Conservation (phyloP, 1,140 invertebrate genomes). For the Conus ventricosus region DNA sequence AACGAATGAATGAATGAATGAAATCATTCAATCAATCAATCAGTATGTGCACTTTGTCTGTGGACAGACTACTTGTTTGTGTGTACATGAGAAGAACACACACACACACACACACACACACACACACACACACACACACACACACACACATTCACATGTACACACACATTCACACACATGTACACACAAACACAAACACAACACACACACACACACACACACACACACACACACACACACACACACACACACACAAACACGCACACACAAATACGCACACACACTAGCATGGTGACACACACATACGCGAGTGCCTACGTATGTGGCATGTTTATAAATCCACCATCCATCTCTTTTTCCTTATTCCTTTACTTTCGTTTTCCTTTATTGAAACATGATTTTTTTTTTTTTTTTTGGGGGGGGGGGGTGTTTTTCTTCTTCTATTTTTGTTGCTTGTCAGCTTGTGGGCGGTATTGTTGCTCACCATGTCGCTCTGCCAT, state of each 20-base stretch:
- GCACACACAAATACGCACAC: constrained; percentile 6
- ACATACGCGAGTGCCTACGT: not conserved
- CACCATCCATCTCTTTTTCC: too few species aligned
- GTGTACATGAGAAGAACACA: not conserved
- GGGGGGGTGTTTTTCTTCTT: too few species aligned
- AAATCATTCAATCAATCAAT: too few species aligned
- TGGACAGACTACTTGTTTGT: not conserved
- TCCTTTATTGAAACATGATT: too few species aligned
- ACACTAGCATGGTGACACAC: not conserved
- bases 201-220: not conserved
- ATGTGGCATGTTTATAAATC: too few species aligned
- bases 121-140: not conserved
- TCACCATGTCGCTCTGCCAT: too few species aligned
- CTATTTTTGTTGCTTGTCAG: too few species aligned
- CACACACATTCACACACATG: not conserved
- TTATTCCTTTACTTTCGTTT: too few species aligned
- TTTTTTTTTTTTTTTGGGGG: too few species aligned
- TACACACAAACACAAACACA: not conserved
- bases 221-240: not conserved
- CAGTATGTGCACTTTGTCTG: too few species aligned
- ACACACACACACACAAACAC: constrained; percentile 3
- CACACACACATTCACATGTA: not conserved
- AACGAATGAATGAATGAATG: too few species aligned
- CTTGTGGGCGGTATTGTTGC: too few species aligned
- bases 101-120: not conserved